Conservation (phyloP, 2,797 vertebrate species). For the Eospalax fontanierii region DNA sequence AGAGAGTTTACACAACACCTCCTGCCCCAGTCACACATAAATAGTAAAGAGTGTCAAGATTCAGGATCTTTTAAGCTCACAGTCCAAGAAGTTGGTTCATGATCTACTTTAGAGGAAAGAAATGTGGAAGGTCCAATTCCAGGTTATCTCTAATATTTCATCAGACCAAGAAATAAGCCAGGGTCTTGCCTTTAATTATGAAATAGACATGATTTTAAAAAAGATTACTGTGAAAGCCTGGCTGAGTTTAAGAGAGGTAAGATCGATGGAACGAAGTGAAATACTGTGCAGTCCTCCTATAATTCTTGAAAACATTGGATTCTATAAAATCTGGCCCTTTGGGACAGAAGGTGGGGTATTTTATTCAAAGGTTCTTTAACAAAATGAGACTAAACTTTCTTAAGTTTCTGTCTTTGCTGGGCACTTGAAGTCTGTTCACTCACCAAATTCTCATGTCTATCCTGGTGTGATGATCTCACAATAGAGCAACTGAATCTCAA, state of each 20-base stretch:
- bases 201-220: constrained; percentile 68
- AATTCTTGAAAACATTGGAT: background rate
- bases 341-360: background rate
- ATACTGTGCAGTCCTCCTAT: constrained; percentile 42
- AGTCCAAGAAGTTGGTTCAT: background rate
- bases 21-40: background rate
- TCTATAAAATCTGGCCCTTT: constrained; percentile 33
- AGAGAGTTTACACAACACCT: background rate
- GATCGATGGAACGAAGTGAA: constrained; percentile 60
- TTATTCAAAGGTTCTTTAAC: constrained; percentile 11
- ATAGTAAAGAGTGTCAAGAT: background rate
- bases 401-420: background rate
- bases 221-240: constrained; percentile 49
- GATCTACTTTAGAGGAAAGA: background rate
- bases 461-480: background rate
- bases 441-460: background rate
- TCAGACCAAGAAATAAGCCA: constrained; percentile 62
- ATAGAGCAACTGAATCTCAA: background rate
- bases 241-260: constrained; percentile 57
- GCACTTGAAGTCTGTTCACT: background rate
- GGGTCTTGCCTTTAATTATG: constrained; percentile 68
- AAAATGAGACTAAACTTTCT: background rate
- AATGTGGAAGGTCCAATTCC: constrained; percentile 1
- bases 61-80: background rate
- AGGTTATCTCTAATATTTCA: constrained; percentile 21